Base-by-base conservation (phyloP, 2,888 invertebrate genomes). In the Ctenicera cuprea region DNA sequence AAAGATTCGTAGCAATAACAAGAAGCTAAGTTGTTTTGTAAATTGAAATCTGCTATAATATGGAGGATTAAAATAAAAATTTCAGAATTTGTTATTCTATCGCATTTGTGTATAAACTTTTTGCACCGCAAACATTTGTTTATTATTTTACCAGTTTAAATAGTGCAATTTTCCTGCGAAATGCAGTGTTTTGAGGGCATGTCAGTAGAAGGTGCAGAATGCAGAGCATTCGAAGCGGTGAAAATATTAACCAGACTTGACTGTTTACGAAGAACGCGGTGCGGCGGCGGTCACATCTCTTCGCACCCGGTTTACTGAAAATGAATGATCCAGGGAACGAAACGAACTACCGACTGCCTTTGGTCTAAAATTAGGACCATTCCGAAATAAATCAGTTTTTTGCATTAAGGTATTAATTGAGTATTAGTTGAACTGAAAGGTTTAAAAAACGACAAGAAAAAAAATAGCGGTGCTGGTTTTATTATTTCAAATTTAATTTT, bases 221-320 rank as follows among this genome's bases (percentile, higher is more conserved):
- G 74, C 64, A 74, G 64, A 76, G 63, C 33, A 16, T 76, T 63
- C 57, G 71, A 79, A 76, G 71, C 76, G 81, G 72, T 77, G 78
- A 82, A 78, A 83, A 85, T 82, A 83, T 80, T 83, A 85, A 85
- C 84, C 85, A 85, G 85, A 84, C 43, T 33, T 68, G 33, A 38
- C 66, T 85, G 84, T 85, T 85, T 85, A 84, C 78, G 80, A 79
- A 80, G 76, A 80, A 81, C 78, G 78, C 83, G 84, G 26, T 78
- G 83, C 83, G 83, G 79, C 83, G 84, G 80, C 83, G 84, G 83
- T 85, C 85, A 83, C 84, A 85, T 84, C 83, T 84, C 83, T 84
- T 85, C 84, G 80, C 84, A 84, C 84, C 82, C 83, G 83, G 82
- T 83, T 85, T 82, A 83, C 81, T 78, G 79, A 81, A 83, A 82